These are phyloP conservation scores for Oriolus oriolus DNA, from an alignment of 2,113 vertebrate genomes.

Conservation along the genomic window DNA sequence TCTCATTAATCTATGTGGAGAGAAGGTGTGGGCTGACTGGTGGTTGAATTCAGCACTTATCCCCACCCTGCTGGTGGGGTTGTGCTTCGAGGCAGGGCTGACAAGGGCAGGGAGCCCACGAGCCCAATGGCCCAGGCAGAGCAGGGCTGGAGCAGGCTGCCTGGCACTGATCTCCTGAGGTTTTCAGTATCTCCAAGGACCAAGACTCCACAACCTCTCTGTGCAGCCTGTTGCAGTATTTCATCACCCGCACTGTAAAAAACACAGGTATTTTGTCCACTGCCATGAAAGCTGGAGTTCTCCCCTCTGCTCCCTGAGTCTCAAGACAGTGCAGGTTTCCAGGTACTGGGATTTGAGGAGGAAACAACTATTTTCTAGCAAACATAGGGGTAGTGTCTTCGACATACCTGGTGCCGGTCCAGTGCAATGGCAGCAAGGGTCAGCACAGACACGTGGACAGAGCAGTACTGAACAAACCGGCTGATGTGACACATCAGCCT, in stretches of 20 bases:
- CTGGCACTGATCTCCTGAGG: background rate
- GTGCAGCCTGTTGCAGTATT: background rate
- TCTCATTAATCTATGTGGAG: background rate
- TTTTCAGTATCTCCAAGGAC: background rate
- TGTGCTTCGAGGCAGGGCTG: background rate
- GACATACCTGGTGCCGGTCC: slow-evolving; percentile 74
- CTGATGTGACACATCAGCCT: slow-evolving; percentile 80
- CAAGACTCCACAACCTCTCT: background rate
- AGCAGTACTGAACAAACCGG: slow-evolving; percentile 80
- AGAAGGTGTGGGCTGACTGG: background rate
- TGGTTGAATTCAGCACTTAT: background rate
- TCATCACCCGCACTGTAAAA: background rate
- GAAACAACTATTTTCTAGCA: background rate
- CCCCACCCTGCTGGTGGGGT: accelerated
- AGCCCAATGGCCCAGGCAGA: background rate
- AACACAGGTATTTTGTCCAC: accelerated
- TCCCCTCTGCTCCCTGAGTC: background rate
- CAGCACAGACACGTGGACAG: slow-evolving; percentile 76
- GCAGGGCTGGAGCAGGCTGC: background rate
- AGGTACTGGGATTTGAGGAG: background rate
- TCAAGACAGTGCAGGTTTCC: background rate
- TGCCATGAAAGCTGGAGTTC: background rate
- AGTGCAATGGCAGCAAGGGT: slow-evolving; percentile 78
- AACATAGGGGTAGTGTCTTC: accelerated
- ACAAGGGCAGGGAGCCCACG: background rate